phyloP scores from a whole-genome alignment of 2,797 vertebrate species.

The Centropyge bicolor region DNA sequence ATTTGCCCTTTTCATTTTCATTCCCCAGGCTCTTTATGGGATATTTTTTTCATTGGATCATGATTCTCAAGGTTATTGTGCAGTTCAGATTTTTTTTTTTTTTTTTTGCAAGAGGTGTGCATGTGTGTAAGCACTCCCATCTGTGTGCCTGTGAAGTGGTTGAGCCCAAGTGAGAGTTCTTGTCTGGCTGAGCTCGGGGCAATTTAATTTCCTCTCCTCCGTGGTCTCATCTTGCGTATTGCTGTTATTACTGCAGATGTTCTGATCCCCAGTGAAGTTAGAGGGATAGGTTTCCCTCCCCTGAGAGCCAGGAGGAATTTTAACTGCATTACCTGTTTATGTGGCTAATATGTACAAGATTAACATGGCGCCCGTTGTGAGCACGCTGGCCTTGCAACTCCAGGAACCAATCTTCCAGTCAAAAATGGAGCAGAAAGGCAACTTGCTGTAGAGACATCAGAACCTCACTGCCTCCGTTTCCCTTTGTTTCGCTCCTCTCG shows the following conservation, averaged over 20 bases:
- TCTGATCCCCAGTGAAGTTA: constrained; percentile 60
- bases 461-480: constrained; percentile 31
- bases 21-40: constrained; percentile 62
- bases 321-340: constrained; percentile 70
- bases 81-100: constrained; percentile 27
- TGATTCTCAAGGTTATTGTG: constrained; percentile 71
- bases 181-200: constrained; percentile 69
- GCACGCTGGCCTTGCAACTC: background rate
- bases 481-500: constrained; percentile 39
- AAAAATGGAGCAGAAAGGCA: constrained; percentile 37
- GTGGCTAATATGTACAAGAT: constrained; percentile 68
- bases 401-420: constrained; percentile 27
- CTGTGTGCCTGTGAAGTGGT: constrained; percentile 57
- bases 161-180: constrained; percentile 55
- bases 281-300: constrained; percentile 53
- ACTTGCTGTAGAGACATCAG: constrained; percentile 16
- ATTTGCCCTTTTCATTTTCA: constrained; percentile 74
- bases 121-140: constrained; percentile 58
- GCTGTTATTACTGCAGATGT: constrained; percentile 72
- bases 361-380: constrained; percentile 21
- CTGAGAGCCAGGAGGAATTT: constrained; percentile 65
- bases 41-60: constrained; percentile 55
- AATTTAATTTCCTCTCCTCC: constrained; percentile 82
- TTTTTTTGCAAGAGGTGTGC: constrained; percentile 61
- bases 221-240: constrained; percentile 64